Percentiles rank a stretch among this genome's conserved stretches.
Conservation (phyloP, 2,797 vertebrate species). For the Threskiornis aethiopicus region DNA sequence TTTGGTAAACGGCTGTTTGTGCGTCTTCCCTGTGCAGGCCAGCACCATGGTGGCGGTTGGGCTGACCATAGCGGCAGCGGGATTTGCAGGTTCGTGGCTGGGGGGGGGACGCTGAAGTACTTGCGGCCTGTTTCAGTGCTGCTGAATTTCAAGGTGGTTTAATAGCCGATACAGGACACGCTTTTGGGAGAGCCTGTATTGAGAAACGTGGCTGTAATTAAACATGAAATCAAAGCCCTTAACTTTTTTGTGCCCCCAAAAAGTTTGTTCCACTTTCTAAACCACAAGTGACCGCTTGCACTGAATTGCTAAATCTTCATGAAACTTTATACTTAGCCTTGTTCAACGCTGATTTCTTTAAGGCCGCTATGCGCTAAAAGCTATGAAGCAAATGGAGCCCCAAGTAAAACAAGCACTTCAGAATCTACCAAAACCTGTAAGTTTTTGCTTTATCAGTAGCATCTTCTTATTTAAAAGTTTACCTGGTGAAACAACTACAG, state of each 20-base stretch:
- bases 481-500: not conserved
- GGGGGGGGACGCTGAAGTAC: not conserved
- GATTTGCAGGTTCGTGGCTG: conserved; percentile 87
- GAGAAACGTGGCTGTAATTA: not conserved
- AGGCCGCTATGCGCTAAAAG: conserved; percentile 89
- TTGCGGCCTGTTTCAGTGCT: not conserved
- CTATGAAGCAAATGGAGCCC: conserved; percentile 90
- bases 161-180: not conserved
- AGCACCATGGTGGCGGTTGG: conserved; percentile 89
- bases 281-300: not conserved
- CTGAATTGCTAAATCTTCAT: not conserved
- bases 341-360: conserved; percentile 8
- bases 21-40: conserved; percentile 72
- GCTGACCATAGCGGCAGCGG: conserved; percentile 89
- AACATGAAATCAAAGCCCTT: not conserved
- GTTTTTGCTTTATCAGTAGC: not conserved
- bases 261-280: not conserved
- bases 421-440: conserved; percentile 86
- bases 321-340: not conserved
- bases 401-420: conserved; percentile 90
- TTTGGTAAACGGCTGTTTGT: not conserved
- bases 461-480: not conserved
- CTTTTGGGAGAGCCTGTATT: not conserved
- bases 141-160: not conserved
- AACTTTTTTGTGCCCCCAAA: fast-evolving